Evolutionary conservation across 2,797 vertebrate genomes (phyloP), one percentile per base, ranked within the genome.

Genomic region (Brachymystax lenok): DNA sequence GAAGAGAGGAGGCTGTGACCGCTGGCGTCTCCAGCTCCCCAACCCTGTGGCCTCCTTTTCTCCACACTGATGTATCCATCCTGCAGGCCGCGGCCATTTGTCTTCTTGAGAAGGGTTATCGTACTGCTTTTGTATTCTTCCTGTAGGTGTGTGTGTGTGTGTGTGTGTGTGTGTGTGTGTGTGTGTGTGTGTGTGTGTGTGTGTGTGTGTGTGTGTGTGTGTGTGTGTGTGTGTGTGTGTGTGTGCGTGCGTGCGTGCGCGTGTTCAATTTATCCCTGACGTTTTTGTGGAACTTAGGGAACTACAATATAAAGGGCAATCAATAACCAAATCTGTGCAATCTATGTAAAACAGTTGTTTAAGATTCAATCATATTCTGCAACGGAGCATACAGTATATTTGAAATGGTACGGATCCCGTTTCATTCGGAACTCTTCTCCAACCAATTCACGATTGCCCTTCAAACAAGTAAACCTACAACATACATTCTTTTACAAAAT

Each of bases 391-490:
- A 68, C 40, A 68, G 16, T 19, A 28, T 52, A 19, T 24, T 50
- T 27, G 17, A 61, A 72, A 64, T 64, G 19, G 19, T 35, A n/a
- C 12, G 73, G 28, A 33, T 50, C 28, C 27, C 33, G 28, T 13
- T 30, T 76, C 19, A 69, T 69, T 76, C 67, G 21, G 52, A 54
- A 30, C 27, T n/a, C 33, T 56, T 35, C 30, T 71, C 75, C 40
- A 50, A 70, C 52, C 67, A 76, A 61, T 70, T 71, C 56, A 27
- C 19, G 14, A 59, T 35, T 70, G n/a, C 30, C 67, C 75, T 76
- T 70, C 5, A 61, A 76, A 24, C 50, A 71, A 52, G 69, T 71
- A 59, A n/a, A 59, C n/a, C n/a, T 21, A 70, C 21, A 30, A 56
- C 66, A 68, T 40, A 52, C 54, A 70, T 76, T 76, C 30, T 56